Evolutionary conservation across 1,140 invertebrate species (phyloP), one percentile per base, ranked within the genome.

Genomic region (Apocrypta bakeri): DNA sequence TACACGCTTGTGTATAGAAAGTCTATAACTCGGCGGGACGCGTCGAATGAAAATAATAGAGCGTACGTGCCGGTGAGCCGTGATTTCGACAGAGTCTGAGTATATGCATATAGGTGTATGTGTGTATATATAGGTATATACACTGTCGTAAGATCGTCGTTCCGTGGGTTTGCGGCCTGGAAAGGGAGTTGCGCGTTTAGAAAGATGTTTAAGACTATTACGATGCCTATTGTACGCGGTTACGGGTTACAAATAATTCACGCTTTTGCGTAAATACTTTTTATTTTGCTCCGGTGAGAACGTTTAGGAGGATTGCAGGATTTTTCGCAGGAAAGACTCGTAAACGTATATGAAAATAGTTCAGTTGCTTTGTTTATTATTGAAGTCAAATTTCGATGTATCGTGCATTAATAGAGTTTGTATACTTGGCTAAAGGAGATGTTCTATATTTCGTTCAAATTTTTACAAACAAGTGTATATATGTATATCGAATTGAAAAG

Each of bases 41-140:
- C 83, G 82, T 84, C 83, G 82, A 85, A 85, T 85, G 79, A 84
- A 79, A 84, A 86, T 85, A 84, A 81, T 86, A 85, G 84, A 84
- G 84, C 85, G 84, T 84, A 84, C 80, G 83, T 84, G 84, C 75
- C 74, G 80, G 33, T 37, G 33, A 37, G 33, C 2, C 33, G 33
- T 37, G 83, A 85, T 86, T 84, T 84, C 74, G 68, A 76, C 76
- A 82, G 40, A 68, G 72, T 75, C 17, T 73, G 42, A 1, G 48
- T 56, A 17, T 56, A 17, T n/a, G n/a, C 14, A 17, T 48, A 48
- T 48, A 48, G n/a, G n/a, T n/a, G n/a, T 17, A 17, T 48, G 21
- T 48, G 21, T 17, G 21, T 17, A 21, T 2, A 56, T 56, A 6
- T 17, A 48, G 42, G 37, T 61, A 37, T 9, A 37, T 37, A 37